Evolutionary conservation across 2,888 invertebrate genomes (phyloP), one percentile per base, ranked within the genome.

Genomic region (Tanytarsus gracilentus): DNA sequence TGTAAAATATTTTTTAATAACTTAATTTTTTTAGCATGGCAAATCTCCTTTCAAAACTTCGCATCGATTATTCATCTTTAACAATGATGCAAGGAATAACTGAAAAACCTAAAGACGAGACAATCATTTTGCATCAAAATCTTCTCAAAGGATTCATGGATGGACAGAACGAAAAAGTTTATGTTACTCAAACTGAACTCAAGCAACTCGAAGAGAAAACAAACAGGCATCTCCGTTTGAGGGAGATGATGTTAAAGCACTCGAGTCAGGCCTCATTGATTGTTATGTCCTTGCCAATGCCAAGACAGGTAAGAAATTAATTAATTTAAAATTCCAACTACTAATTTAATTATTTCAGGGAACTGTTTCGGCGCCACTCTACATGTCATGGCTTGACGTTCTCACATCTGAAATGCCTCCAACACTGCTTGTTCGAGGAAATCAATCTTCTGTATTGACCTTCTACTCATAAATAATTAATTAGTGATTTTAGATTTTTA

Each of bases 271-370:
- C 97, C 0, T 82, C 85, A n/a, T 79, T 98, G 64, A 83, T 99
- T 66, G 93, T 98, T 61, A 94, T 98, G 98, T 97, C 84, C 76
- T 77, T 97, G 63, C 96, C 96, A 26, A 91, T 96, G 85, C 95
- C 96, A 1, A 80, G 93, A 65, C 93, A 80, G 76, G 91, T 80
- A 71, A 75, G 75, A 29, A 62, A 68, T 16, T 29, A 14, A 40
- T 44, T 27, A 14, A 16, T 40, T 25, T 21, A 44, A 23, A 27
- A 39, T 36, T 40, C 40, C 25, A 25, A 7, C 5, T 2, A 33
- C 18, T 4, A 27, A 14, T 26, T 6, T 27, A 30, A 39, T 53
- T 48, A 62, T 65, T 66, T 1, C 69, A 81, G 78, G 91, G 88
- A 48, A 86, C 87, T 1, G 87, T 94, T 60, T 90, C 94, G 1